phyloP scores from a whole-genome alignment of 2,113 vertebrate genomes.

The rat (Rattus norvegicus) region DNA sequence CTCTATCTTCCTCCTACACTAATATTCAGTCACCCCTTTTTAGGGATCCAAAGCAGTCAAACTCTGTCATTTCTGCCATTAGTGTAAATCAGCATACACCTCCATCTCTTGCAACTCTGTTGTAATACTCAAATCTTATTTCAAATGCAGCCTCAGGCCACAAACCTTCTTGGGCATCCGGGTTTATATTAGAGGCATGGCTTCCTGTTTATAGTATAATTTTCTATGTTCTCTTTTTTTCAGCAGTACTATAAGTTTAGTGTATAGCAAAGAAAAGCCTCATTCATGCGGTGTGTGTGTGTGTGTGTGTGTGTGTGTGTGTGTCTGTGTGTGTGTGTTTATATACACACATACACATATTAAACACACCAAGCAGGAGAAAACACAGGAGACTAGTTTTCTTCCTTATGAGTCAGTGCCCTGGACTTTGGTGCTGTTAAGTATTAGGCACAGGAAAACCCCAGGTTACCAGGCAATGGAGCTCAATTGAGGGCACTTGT shows the following conservation, averaged over 20 bases:
- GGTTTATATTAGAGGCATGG: neutral
- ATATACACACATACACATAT: neutral
- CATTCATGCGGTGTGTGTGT: neutral
- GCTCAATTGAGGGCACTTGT: neutral
- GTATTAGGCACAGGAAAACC: neutral
- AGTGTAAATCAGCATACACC: neutral
- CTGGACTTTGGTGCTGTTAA: neutral
- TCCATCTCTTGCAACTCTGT: too few relatives aligned
- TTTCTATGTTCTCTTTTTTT: neutral
- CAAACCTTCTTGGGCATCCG: neutral
- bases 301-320: neutral
- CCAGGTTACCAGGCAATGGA: too few relatives aligned
- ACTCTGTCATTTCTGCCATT: neutral
- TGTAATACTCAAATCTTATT: neutral
- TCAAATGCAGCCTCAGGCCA: neutral
- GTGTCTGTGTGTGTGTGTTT: neutral
- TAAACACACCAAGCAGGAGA: neutral
- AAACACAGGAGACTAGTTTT: neutral
- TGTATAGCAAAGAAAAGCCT: neutral
- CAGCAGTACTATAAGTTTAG: neutral
- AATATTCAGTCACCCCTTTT: neutral
- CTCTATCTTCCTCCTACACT: rapidly evolving
- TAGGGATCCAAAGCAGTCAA: neutral
- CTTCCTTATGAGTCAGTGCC: neutral
- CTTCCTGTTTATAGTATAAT: neutral